A percentile compares a stretch with the other conserved stretches of the same genome.
These are phyloP conservation scores for Sinocyclocheilus rhinocerous DNA, from an alignment of 2,113 vertebrate species.

Conservation along the genomic window DNA sequence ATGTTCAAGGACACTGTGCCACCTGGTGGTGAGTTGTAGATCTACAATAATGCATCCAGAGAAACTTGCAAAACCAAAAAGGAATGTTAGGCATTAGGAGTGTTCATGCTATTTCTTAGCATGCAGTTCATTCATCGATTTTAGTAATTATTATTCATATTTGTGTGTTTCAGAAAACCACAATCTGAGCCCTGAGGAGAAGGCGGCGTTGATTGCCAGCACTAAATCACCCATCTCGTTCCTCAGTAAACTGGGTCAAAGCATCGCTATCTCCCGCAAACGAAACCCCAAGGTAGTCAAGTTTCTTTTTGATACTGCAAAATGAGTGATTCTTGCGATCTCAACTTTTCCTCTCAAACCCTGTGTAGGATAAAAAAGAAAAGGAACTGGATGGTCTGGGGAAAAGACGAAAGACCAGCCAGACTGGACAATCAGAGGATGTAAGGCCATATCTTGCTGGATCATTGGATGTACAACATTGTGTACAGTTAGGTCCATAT, in stretches of 20 bases:
- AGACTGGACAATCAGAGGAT: slow-evolving; percentile 89
- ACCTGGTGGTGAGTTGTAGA: slow-evolving; percentile 80
- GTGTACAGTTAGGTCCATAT: too few relatives aligned
- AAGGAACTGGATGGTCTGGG: slow-evolving; percentile 88
- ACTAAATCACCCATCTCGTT: slow-evolving; percentile 98
- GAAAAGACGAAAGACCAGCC: slow-evolving; percentile 94
- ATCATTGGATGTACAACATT: neutral
- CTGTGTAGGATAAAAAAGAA: slow-evolving; percentile 92
- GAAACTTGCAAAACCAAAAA: neutral
- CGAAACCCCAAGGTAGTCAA: slow-evolving; percentile 86
- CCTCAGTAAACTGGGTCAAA: slow-evolving; percentile 95
- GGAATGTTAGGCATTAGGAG: neutral
- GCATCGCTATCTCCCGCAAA: slow-evolving; percentile 95
- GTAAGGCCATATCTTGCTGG: slow-evolving; percentile 72
- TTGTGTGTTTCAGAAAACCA: slow-evolving; percentile 78
- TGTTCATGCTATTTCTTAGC: neutral
- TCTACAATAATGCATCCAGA: neutral
- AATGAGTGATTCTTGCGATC: slow-evolving; percentile 28
- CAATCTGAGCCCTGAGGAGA: slow-evolving; percentile 90
- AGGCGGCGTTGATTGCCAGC: slow-evolving; percentile 85
- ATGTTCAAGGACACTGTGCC: slow-evolving; percentile 97
- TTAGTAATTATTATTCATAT: neutral
- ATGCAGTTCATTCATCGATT: neutral
- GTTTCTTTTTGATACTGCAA: neutral
- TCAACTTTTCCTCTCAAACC: slow-evolving; percentile 41